These are phyloP conservation scores for Tupiocoris notatus DNA, from an alignment of 2,888 invertebrate species.

Conservation along the genomic window DNA sequence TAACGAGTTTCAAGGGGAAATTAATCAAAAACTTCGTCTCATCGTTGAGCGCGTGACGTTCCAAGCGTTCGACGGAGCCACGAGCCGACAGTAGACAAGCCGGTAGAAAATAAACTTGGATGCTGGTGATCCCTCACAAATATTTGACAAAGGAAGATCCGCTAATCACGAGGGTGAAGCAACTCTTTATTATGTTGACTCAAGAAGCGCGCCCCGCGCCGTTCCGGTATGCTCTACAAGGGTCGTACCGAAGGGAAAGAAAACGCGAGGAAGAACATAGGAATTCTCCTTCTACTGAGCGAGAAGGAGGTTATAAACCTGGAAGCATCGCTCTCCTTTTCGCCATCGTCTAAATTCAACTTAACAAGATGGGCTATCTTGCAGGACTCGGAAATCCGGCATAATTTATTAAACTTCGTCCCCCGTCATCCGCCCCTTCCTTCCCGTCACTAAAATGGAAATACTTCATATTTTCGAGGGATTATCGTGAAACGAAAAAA, in stretches of 20 bases:
- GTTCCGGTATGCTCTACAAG: background rate
- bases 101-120: conserved; percentile 25
- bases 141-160: conserved; percentile 35
- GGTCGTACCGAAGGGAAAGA: background rate
- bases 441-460: too few relatives aligned
- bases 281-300: background rate
- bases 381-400: background rate
- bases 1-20: conserved; percentile 25
- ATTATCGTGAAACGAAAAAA: too few relatives aligned
- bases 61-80: background rate
- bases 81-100: background rate
- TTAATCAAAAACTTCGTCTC: conserved; percentile 18
- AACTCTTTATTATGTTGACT: conserved; percentile 35
- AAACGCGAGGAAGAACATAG: background rate
- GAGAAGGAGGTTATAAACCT: conserved; percentile 4
- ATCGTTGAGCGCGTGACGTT: background rate
- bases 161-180: conserved; percentile 26
- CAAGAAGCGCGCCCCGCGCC: conserved; percentile 1
- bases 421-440: too few relatives aligned
- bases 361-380: conserved; percentile 4
- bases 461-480: too few relatives aligned
- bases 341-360: background rate
- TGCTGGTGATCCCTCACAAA: conserved; percentile 17
- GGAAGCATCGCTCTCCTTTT: background rate
- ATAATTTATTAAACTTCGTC: conserved; percentile 2